Evolutionary conservation across 2,797 vertebrate species (phyloP).

Genomic region (Falco rusticolus): DNA sequence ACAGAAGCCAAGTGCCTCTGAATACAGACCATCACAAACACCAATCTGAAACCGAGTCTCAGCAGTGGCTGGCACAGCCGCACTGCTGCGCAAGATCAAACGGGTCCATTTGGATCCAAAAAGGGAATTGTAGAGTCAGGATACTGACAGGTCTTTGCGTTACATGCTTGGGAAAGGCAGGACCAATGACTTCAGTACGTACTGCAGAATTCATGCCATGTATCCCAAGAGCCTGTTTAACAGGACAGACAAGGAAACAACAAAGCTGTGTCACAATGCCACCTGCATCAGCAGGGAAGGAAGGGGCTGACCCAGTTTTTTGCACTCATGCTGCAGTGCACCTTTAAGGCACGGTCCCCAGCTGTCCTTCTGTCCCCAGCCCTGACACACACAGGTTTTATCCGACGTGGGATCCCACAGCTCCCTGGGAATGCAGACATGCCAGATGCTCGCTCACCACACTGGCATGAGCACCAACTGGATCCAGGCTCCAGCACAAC

Average conservation of each 20-base stretch:
- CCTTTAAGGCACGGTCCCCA: neutral
- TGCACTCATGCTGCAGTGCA: fast-evolving
- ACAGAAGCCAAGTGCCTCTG: fast-evolving
- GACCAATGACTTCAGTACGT: fast-evolving
- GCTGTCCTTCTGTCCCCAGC: neutral
- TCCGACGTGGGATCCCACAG: neutral
- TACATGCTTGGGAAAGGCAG: neutral
- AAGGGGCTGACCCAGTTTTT: neutral
- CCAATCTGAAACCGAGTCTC: neutral
- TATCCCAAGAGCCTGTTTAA: neutral
- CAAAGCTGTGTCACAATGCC: neutral
- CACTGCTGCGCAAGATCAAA: neutral
- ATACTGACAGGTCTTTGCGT: neutral
- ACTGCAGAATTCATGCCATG: neutral
- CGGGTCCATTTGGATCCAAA: too few species aligned
- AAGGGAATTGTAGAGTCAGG: neutral
- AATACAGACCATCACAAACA: neutral
- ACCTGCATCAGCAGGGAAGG: fast-evolving
- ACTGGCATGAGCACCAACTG: fast-evolving
- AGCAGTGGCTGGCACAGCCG: neutral
- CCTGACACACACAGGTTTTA: fast-evolving
- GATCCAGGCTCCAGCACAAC: neutral
- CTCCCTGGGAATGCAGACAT: neutral
- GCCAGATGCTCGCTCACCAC: neutral
- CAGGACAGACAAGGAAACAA: neutral